Evolutionary conservation across 2,113 vertebrate species (phyloP), one percentile per base, ranked within the genome.

Genomic region (Lanius ludovicianus): DNA sequence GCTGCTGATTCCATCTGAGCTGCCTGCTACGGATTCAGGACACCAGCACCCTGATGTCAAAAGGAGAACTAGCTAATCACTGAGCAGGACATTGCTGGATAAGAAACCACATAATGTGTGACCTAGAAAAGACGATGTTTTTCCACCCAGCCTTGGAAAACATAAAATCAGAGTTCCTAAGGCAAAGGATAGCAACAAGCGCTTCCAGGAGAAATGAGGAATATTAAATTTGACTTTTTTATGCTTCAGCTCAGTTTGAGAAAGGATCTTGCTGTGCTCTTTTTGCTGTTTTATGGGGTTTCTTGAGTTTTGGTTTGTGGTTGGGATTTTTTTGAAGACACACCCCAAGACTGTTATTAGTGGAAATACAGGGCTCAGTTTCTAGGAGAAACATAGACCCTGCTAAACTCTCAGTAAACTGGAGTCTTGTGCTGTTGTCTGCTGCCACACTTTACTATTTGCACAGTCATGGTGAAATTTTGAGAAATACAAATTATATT

Each of bases 71-170:
- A 65, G 31, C 23, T 88, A 22, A 35, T 59, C 22, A 0, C 47
- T 39, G 39, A 92, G 52, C 24, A 49, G 83, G 64, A 67, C 71
- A 16, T 5, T 55, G 41, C 35, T 84, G 89, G 81, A 59, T 68
- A 69, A 90, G 23, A 63, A 89, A 47, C 63, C 52, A 93, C 64
- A 84, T 39, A n/a, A 76, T 85, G 42, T 81, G 49, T 86, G 73
- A 93, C 73, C 76, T 95, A 92, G 63, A 92, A 94, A 94, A 76
- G n/a, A 71, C 1, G 3, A 50, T 55, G 65, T 27, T 93, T 92
- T 95, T 90, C 86, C 80, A 92, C 28, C 27, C 68, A 84, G 87
- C 24, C 49, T 59, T 56, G 52, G 86, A 90, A 96, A 92, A 92
- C 39, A 75, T 47, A 59, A 91, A 85, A 89, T 69, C 47, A 56